A percentile compares a stretch with the other conserved stretches of the same genome.
These are phyloP conservation scores for Globodera rostochiensis DNA, from an alignment of 1,140 invertebrate genomes.

Conservation along the genomic window DNA sequence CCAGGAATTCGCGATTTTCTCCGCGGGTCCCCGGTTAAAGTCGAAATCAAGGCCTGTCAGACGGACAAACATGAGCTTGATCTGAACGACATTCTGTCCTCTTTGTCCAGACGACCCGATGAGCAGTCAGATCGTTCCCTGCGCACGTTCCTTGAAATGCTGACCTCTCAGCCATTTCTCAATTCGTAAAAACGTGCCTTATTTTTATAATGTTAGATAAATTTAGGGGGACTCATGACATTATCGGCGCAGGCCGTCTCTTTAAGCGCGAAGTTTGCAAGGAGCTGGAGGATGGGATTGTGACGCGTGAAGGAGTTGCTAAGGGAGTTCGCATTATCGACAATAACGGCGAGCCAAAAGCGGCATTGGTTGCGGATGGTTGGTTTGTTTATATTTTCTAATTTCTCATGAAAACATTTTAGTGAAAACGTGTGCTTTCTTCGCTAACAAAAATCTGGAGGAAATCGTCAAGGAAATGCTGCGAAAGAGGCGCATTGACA, in stretches of 20 bases:
- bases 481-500: conserved; percentile 2
- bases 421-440: conserved; percentile 42
- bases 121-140: conserved; percentile 27
- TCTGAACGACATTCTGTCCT: conserved; percentile 3
- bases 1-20: conserved; percentile 10
- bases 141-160: conserved; percentile 35
- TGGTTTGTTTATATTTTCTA: not conserved
- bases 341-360: conserved; percentile 28
- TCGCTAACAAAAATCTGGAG: conserved; percentile 11
- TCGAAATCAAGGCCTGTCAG: conserved; percentile 19
- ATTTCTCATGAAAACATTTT: not conserved
- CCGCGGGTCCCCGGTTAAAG: not conserved
- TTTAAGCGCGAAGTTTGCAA: conserved; percentile 19
- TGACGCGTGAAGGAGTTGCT: conserved; percentile 22
- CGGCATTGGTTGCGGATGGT: conserved; percentile 37
- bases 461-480: conserved; percentile 26
- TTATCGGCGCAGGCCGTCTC: conserved; percentile 29
- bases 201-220: not conserved
- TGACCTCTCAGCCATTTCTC: conserved; percentile 31
- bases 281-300: conserved; percentile 30
- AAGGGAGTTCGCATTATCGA: conserved; percentile 38
- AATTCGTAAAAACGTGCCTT: conserved; percentile 26
- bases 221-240: conserved; percentile 33
- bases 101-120: not conserved
- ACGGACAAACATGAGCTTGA: conserved; percentile 2